Percentiles rank a stretch among this genome's conserved stretches.
Conservation (phyloP, 2,113 vertebrate species). For the Camelus bactrianus region DNA sequence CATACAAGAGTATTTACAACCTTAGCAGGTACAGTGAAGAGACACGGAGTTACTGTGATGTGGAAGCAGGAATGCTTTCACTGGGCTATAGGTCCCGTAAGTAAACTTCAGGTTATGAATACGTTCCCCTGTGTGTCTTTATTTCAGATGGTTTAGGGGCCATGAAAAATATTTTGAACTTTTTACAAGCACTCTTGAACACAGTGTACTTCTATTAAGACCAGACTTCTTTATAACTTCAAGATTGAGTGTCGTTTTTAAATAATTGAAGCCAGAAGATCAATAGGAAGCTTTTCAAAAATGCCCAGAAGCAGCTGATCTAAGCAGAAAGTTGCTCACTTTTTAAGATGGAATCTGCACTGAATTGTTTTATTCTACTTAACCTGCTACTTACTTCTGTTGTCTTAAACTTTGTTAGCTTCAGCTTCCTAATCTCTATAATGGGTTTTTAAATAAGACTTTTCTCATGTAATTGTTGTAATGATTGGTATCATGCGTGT, state of each 20-base stretch:
- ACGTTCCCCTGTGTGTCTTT: background rate
- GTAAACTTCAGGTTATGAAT: background rate
- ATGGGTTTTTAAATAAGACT: background rate
- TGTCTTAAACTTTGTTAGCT: background rate
- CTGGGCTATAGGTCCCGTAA: background rate
- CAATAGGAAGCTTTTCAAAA: slow-evolving; percentile 31
- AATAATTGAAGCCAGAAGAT: slow-evolving; percentile 4
- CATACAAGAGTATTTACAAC: background rate
- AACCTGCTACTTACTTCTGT: background rate
- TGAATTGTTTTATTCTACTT: background rate
- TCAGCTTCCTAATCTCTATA: slow-evolving; percentile 17
- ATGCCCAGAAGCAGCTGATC: background rate
- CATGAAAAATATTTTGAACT: background rate
- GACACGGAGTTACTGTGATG: background rate
- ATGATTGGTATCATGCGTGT: background rate
- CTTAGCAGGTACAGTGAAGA: background rate
- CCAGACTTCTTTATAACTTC: background rate
- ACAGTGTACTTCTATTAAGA: background rate
- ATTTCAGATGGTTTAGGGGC: background rate
- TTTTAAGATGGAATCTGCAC: background rate
- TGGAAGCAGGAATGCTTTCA: background rate
- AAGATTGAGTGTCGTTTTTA: background rate
- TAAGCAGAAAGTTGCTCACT: background rate
- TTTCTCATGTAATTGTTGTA: background rate
- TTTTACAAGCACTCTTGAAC: background rate